Conservation (phyloP, 2,797 vertebrate species). For the Muscicapa comitata region DNA sequence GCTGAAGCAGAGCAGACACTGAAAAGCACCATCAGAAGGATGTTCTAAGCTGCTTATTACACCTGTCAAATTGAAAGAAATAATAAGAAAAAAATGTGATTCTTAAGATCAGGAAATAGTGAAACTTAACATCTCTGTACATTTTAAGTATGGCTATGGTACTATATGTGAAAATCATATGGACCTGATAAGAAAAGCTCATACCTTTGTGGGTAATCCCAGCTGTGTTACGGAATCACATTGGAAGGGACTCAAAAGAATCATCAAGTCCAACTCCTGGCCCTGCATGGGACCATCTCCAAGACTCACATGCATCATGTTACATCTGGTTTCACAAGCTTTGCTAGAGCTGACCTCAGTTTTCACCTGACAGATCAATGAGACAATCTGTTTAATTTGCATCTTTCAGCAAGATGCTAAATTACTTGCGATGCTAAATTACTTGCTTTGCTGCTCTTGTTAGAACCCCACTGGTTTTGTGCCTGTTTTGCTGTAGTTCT, state of each 20-base stretch:
- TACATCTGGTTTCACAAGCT: neutral
- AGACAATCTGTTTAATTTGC: neutral
- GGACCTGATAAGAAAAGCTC: neutral
- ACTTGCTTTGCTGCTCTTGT: neutral
- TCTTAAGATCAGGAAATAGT: neutral
- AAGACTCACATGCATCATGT: neutral
- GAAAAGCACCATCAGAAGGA: neutral
- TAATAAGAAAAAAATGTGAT: neutral
- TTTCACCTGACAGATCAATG: neutral
- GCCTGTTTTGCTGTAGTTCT: neutral
- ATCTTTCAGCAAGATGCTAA: neutral
- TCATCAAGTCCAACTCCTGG: neutral
- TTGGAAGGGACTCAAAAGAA: neutral
- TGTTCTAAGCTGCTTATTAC: neutral
- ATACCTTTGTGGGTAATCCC: neutral
- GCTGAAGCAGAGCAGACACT: neutral
- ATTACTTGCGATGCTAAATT: neutral
- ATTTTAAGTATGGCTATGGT: neutral
- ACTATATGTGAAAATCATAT: neutral
- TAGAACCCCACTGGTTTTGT: neutral
- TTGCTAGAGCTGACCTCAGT: neutral
- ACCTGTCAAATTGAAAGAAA: neutral
- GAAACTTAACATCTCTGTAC: neutral
- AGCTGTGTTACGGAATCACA: accelerated
- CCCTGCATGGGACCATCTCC: accelerated